Base-by-base conservation (phyloP, 2,113 vertebrate genomes). In the Sus scrofa region DNA sequence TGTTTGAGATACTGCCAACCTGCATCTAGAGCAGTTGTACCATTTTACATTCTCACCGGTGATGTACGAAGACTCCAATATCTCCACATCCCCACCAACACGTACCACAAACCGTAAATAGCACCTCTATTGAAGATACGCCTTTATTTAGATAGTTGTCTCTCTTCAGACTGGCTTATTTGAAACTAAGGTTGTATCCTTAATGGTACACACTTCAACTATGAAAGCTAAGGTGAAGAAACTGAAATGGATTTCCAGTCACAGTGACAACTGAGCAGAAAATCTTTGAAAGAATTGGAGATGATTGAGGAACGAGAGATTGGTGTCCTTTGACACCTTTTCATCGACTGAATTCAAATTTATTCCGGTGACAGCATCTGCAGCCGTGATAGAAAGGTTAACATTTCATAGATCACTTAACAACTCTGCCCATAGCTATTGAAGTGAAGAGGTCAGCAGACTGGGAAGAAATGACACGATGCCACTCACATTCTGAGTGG, bases 251-350 rank as follows among this genome's bases (percentile, higher is more conserved):
- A 88, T 94, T 95, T 97, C 70, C 92, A 89, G 70, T 92, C 15
- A 16, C n/a, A 92, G 68, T 84, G 65, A 97, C 60, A 98, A 95
- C 54, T 58, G 54, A 94, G 88, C 88, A 95, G 92, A 95, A 97
- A 96, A 92, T 96, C 54, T 97, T 90, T 96, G 85, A 87, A 97
- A 96, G 67, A 94, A 88, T 77, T 91, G 37, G 56, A 96, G 67
- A 95, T 94, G 71, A 96, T 87, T 97, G 87, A 96, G 63, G 84
- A 96, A 96, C 94, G 88, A 96, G 44, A 95, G 39, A 92, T 26
- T 82, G 70, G 34, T 96, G 91, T 97, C 93, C 75, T 97, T 92
- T 97, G 96, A 96, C 94, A 98, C 58, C 44, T n/a, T 97, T 97
- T 95, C 93, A 96, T 96, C 3, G 12, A 96, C 71, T 89, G 71